phyloP scores from a whole-genome alignment of 2,888 invertebrate species.

The Eristalis arbustorum region DNA sequence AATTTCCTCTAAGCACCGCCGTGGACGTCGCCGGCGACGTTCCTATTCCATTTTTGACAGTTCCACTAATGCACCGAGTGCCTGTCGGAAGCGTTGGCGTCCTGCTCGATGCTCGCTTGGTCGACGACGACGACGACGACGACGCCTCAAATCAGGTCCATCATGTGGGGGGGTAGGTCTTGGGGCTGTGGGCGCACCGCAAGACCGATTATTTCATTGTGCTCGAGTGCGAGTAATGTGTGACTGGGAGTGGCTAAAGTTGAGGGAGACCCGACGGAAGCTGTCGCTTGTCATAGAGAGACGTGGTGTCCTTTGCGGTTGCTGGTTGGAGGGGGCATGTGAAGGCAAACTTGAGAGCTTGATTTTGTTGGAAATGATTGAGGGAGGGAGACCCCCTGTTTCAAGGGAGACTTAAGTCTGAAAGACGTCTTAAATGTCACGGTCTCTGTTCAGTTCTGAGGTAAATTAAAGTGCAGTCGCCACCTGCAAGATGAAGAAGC shows the following conservation, averaged over 20 bases:
- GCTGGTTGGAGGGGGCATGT: too few relatives aligned
- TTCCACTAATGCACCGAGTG: constrained; percentile 16
- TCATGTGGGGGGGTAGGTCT: not conserved
- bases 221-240: not conserved
- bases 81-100: too few relatives aligned
- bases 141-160: not conserved
- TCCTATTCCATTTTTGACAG: constrained; percentile 52
- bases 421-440: too few relatives aligned
- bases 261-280: not conserved
- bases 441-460: too few relatives aligned
- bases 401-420: too few relatives aligned
- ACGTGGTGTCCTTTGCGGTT: not conserved
- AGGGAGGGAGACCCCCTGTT: too few relatives aligned
- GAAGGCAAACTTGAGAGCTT: too few relatives aligned
- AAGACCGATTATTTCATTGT: not conserved
- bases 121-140: too few relatives aligned
- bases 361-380: too few relatives aligned
- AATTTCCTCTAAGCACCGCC: constrained; percentile 56
- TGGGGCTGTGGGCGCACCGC: not conserved
- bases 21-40: not conserved
- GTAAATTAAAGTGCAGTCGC: too few relatives aligned
- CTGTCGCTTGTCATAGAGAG: not conserved
- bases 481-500: too few relatives aligned
- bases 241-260: not conserved
- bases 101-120: too few relatives aligned